A percentile compares a stretch with the other conserved stretches of the same genome.
Evolutionary conservation across 2,888 invertebrate species (phyloP).

Genomic region (Chydorus sphaericus): DNA sequence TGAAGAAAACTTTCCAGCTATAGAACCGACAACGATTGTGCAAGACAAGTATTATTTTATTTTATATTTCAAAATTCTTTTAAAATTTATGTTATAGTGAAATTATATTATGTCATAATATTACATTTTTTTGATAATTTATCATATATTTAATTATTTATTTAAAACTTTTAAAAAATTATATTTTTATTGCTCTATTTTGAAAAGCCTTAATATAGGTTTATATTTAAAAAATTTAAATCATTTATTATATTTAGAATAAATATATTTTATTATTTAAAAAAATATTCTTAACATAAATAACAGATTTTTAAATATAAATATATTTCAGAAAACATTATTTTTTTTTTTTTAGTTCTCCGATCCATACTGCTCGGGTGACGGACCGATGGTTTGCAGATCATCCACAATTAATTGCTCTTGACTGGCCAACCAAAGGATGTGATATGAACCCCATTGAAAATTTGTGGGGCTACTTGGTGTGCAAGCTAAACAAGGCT

Average conservation of each 20-base stretch:
- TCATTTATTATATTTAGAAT: neutral
- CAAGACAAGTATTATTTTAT: neutral
- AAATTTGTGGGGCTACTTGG: neutral
- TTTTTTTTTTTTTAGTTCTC: neutral
- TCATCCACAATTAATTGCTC: neutral
- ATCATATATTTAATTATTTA: neutral
- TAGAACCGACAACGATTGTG: neutral
- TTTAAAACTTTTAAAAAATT: neutral
- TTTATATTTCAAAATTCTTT: too few relatives aligned
- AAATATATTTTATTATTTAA: neutral
- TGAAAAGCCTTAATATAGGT: too few relatives aligned
- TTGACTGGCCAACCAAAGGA: neutral
- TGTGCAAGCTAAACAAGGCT: neutral
- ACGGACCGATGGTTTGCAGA: neutral
- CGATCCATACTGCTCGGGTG: neutral
- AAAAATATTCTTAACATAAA: too few relatives aligned
- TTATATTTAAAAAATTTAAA: too few relatives aligned
- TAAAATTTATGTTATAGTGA: too few relatives aligned
- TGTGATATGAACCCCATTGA: conserved; percentile 1
- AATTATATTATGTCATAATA: too few relatives aligned
- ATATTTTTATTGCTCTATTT: too few relatives aligned
- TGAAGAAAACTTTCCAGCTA: neutral
- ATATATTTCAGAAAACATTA: too few relatives aligned
- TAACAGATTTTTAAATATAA: too few relatives aligned
- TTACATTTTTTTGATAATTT: too few relatives aligned